Conservation (phyloP, 2,888 invertebrate species). For the Linyphia triangularis region DNA sequence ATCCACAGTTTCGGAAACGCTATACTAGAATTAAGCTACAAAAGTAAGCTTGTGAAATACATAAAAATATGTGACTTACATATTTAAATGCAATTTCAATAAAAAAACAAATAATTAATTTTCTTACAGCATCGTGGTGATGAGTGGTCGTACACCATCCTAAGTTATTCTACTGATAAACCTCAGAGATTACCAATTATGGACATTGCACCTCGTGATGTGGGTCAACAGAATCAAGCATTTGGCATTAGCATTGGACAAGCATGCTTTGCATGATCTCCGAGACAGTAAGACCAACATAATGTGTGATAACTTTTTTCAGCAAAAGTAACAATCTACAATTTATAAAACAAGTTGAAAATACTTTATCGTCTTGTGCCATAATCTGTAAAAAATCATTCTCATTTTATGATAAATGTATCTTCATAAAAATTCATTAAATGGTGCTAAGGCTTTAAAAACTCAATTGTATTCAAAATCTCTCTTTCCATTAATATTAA, state of each 20-base stretch:
- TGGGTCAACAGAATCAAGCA: conserved; percentile 87
- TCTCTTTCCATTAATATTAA: conserved; percentile 4
- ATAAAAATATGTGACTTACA: no score
- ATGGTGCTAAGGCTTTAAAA: conserved; percentile 11
- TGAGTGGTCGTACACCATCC: conserved; percentile 88
- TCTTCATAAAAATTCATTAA: neutral
- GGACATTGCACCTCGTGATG: conserved; percentile 89
- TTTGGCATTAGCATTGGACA: conserved; percentile 91
- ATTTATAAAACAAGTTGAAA: neutral
- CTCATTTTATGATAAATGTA: neutral
- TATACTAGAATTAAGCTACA: no score
- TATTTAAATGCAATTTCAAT: no score
- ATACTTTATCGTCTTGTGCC: conserved; percentile 32
- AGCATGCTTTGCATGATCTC: conserved; percentile 85
- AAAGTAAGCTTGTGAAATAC: no score
- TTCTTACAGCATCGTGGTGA: conserved; percentile 84
- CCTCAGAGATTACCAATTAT: conserved; percentile 89
- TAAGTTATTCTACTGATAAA: conserved; percentile 89
- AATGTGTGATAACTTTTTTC: conserved; percentile 19
- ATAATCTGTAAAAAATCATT: conserved; percentile 27
- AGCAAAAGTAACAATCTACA: neutral
- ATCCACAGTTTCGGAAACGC: no score
- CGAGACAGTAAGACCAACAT: neutral
- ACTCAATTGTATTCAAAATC: neutral
- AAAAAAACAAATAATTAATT: neutral